A percentile compares a stretch with the other conserved stretches of the same genome.
Conservation (phyloP, 2,113 vertebrate genomes). For the Mesembrinibis cayennensis region DNA sequence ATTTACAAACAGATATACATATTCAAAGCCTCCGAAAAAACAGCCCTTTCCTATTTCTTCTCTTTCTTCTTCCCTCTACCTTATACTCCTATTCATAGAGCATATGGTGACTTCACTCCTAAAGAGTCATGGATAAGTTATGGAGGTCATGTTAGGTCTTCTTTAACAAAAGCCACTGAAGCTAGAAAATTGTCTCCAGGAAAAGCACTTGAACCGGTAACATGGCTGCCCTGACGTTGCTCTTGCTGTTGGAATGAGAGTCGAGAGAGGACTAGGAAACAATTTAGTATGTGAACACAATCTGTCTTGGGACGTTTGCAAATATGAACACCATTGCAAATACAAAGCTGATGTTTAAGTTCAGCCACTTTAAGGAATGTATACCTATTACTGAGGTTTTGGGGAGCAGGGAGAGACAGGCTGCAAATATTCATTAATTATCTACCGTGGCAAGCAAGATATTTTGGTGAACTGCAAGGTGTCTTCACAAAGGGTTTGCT, state of each 20-base stretch:
- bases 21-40: neutral
- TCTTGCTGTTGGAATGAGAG: neutral
- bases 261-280: neutral
- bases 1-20: constrained; percentile 15
- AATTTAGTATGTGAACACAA: neutral
- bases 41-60: neutral
- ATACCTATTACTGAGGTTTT: neutral
- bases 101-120: neutral
- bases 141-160: neutral
- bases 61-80: neutral
- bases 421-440: neutral
- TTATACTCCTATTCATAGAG: neutral
- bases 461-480: neutral
- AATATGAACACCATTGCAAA: neutral
- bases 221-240: neutral
- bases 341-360: neutral
- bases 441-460: neutral
- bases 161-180: neutral
- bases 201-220: neutral
- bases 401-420: fast-evolving
- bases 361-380: neutral
- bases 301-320: neutral
- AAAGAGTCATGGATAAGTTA: neutral
- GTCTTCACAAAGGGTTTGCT: neutral
- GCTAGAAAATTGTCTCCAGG: neutral